These are phyloP conservation scores for Epinephelus moara DNA, from an alignment of 2,113 vertebrate species.

Conservation along the genomic window DNA sequence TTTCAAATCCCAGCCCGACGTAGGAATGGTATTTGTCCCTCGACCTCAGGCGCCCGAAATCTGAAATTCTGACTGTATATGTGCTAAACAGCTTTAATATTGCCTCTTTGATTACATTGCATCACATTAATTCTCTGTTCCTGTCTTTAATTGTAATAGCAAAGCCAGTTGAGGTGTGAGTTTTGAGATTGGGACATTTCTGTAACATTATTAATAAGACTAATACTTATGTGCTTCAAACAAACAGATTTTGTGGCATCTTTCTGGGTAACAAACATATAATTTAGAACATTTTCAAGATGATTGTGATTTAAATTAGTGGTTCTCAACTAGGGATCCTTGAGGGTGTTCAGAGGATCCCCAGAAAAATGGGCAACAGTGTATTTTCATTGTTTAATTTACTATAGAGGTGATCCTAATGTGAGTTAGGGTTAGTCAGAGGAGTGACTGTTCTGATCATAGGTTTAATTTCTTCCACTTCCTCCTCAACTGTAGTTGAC, in stretches of 20 bases:
- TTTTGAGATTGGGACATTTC: background rate
- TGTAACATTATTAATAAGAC: background rate
- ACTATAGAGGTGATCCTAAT: too few relatives aligned
- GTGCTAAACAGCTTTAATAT: background rate
- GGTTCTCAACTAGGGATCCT: too few relatives aligned
- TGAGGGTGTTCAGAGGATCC: too few relatives aligned
- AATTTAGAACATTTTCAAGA: background rate
- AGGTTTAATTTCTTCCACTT: too few relatives aligned
- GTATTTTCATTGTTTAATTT: too few relatives aligned
- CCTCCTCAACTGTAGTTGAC: too few relatives aligned
- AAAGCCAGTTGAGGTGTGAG: background rate
- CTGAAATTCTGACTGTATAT: background rate
- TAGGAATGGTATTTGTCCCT: constrained; percentile 25
- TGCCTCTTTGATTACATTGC: background rate
- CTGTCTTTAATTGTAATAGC: background rate
- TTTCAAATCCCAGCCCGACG: background rate
- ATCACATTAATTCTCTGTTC: background rate
- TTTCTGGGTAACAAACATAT: background rate
- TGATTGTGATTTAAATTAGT: background rate
- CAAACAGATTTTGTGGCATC: background rate
- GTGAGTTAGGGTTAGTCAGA: too few relatives aligned
- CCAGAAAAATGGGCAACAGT: too few relatives aligned
- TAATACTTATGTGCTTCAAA: background rate
- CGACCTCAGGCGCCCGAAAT: constrained; percentile 22
- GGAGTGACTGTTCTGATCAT: too few relatives aligned